Percentiles rank a stretch among this genome's conserved stretches.
phyloP scores from a whole-genome alignment of 2,888 invertebrate species.

The Lottia scabra region DNA sequence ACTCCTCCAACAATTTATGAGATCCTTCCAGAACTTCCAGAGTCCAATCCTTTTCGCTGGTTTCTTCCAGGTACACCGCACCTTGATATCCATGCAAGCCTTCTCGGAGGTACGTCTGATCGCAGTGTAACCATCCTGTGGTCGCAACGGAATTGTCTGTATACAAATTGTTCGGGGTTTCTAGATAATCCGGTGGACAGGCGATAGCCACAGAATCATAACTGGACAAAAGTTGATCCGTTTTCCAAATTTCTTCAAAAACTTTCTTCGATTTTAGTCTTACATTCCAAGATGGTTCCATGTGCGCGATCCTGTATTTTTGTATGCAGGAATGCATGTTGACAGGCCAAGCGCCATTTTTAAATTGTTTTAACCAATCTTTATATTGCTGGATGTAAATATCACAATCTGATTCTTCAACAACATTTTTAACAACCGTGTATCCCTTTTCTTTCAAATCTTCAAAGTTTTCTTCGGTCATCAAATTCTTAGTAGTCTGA shows the following conservation, averaged over 20 bases:
- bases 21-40: slow-evolving; percentile 42
- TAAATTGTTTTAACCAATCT: slow-evolving; percentile 47
- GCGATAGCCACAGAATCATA: slow-evolving; percentile 60
- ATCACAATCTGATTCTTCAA: slow-evolving; percentile 43
- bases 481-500: slow-evolving; percentile 18
- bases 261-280: slow-evolving; percentile 50
- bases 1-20: slow-evolving; percentile 31
- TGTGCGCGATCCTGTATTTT: slow-evolving; percentile 50
- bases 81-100: slow-evolving; percentile 61
- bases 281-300: slow-evolving; percentile 52
- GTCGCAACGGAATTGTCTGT: slow-evolving; percentile 40
- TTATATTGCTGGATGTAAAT: slow-evolving; percentile 37
- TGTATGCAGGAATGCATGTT: slow-evolving; percentile 49
- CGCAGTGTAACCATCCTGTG: slow-evolving; percentile 54
- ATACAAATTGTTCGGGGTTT: neutral
- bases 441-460: slow-evolving; percentile 47
- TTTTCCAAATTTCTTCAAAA: slow-evolving; percentile 57
- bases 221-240: slow-evolving; percentile 55
- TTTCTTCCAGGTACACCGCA: slow-evolving; percentile 44
- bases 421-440: slow-evolving; percentile 45
- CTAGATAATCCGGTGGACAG: slow-evolving; percentile 52
- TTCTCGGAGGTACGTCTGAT: slow-evolving; percentile 46
- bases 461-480: slow-evolving; percentile 25
- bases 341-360: slow-evolving; percentile 40
- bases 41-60: slow-evolving; percentile 45